phyloP scores from a whole-genome alignment of 2,797 vertebrate species.

The Coregonus sp. region DNA sequence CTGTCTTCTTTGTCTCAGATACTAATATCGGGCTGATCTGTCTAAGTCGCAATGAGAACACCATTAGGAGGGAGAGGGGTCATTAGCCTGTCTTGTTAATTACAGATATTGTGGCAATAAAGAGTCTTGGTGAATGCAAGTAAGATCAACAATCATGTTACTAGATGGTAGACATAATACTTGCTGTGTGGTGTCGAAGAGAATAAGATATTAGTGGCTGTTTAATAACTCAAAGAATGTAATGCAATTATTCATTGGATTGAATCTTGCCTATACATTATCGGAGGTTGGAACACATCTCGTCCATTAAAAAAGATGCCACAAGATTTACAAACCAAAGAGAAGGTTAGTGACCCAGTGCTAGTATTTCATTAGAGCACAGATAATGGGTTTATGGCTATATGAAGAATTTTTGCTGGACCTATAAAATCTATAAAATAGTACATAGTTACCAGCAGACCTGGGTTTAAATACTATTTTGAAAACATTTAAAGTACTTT shows the following conservation, averaged over 20 bases:
- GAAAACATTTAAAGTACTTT: background rate
- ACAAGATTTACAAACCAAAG: background rate
- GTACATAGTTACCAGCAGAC: background rate
- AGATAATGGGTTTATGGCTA: too few relatives aligned
- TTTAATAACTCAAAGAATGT: constrained; percentile 43
- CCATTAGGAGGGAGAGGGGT: constrained; percentile 24
- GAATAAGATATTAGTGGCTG: constrained; percentile 41
- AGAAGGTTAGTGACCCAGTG: background rate
- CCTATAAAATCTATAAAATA: background rate
- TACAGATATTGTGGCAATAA: constrained; percentile 67
- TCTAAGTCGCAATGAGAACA: constrained; percentile 28
- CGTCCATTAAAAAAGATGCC: background rate
- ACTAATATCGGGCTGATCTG: constrained; percentile 61
- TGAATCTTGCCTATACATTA: constrained; percentile 48
- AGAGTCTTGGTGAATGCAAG: constrained; percentile 54
- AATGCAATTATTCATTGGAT: constrained; percentile 52
- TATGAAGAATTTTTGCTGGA: background rate
- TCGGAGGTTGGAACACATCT: background rate
- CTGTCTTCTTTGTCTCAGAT: constrained; percentile 57
- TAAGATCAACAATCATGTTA: constrained; percentile 43
- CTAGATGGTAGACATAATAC: constrained; percentile 39
- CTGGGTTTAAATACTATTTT: background rate
- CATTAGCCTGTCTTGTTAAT: constrained; percentile 72
- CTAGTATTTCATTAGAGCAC: too few relatives aligned
- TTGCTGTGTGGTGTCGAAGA: constrained; percentile 4